These are phyloP conservation scores for Cassiopea xamachana DNA, from an alignment of 30 jellyfish, hydroid and myxozoan species.

Conservation along the genomic window DNA sequence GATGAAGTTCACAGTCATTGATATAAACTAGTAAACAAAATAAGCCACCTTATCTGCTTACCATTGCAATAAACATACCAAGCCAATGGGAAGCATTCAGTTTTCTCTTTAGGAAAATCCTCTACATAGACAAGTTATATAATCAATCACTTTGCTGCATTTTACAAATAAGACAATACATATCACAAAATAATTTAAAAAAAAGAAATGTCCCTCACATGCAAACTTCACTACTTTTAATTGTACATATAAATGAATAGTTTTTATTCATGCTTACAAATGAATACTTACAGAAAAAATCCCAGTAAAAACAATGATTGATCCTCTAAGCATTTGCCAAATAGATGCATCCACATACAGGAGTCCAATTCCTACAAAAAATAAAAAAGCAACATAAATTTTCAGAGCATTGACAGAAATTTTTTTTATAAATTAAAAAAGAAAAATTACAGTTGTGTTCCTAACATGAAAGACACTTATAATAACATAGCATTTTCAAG, in stretches of 20 bases:
- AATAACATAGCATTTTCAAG: no score
- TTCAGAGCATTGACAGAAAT: no score
- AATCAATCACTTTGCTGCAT: background rate
- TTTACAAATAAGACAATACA: background rate
- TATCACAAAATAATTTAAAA: no score
- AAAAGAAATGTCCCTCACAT: no score
- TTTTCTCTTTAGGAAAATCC: conserved; percentile 69
- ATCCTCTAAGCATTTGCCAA: conserved; percentile 91
- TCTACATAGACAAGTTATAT: conserved; percentile 35
- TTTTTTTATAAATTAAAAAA: no score
- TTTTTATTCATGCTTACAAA: no score
- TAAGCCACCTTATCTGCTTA: background rate
- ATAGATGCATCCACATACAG: conserved; percentile 92
- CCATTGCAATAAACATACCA: conserved; percentile 86
- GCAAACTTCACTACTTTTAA: background rate
- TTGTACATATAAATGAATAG: background rate
- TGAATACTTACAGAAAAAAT: conserved; percentile 62
- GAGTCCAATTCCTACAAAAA: conserved; percentile 77
- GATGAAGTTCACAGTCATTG: background rate
- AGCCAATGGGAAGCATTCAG: conserved; percentile 74
- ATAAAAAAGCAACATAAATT: no score
- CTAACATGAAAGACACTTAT: no score
- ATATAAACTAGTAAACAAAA: no score
- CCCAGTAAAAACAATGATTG: conserved; percentile 88
- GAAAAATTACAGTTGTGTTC: no score